These are phyloP conservation scores for Branchellion lobata DNA, from an alignment of 2,888 invertebrate genomes.

Conservation along the genomic window DNA sequence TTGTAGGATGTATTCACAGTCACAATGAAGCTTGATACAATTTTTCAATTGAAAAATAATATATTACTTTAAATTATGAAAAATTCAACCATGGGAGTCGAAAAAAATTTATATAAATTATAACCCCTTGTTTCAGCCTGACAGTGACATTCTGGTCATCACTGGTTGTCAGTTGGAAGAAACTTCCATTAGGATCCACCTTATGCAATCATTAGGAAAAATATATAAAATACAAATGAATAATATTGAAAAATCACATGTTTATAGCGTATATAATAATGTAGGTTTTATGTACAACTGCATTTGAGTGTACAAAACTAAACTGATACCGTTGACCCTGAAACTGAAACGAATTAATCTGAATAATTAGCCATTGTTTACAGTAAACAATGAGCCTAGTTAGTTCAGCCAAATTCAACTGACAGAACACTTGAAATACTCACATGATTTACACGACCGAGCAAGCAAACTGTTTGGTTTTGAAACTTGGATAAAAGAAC, in stretches of 20 bases:
- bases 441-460: slow-evolving; percentile 35
- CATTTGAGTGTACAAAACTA: no score
- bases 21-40: neutral
- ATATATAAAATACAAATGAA: no score
- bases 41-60: neutral
- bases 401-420: neutral
- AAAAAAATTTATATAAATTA: no score
- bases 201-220: no score
- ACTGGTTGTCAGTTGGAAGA: slow-evolving; percentile 37
- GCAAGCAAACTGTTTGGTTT: slow-evolving; percentile 37
- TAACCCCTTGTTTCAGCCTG: slow-evolving; percentile 37
- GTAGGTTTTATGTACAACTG: no score
- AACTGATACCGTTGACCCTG: no score
- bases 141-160: slow-evolving; percentile 36
- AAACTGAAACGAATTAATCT: no score
- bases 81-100: no score
- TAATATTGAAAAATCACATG: no score
- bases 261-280: no score
- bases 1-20: neutral
- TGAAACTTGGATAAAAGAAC: slow-evolving; percentile 27
- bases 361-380: no score
- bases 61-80: no score
- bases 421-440: neutral
- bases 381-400: neutral
- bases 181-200: slow-evolving; percentile 37